A percentile compares a stretch with the other conserved stretches of the same genome.
Evolutionary conservation across 2,113 vertebrate genomes (phyloP).

Genomic region (Leucosticte australis): DNA sequence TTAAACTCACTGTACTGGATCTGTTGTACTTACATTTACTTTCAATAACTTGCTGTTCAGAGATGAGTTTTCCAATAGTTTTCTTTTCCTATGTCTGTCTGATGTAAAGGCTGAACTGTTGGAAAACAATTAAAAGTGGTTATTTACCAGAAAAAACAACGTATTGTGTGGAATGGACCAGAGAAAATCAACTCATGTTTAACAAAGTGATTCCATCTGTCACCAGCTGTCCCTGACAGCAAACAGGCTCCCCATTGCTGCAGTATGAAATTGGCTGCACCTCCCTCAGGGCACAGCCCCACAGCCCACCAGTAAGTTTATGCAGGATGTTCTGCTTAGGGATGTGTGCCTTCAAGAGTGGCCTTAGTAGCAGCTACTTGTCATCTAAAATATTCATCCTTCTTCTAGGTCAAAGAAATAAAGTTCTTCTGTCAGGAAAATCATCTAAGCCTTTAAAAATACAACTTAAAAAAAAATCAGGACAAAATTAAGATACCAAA

Average conservation of each 20-base stretch:
- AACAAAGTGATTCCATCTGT: background rate
- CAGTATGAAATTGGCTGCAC: background rate
- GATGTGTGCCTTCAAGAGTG: background rate
- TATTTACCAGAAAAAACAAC: background rate
- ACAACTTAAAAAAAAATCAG: background rate
- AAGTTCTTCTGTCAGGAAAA: background rate
- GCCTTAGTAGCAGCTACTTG: background rate
- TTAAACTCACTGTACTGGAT: background rate
- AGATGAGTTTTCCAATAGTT: conserved; percentile 85
- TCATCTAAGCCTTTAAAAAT: background rate
- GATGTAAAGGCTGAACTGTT: conserved; percentile 84
- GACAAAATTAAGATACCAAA: background rate
- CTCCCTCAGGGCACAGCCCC: background rate
- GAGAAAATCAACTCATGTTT: background rate
- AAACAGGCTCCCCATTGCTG: background rate
- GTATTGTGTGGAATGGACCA: background rate
- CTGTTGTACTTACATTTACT: conserved; percentile 83
- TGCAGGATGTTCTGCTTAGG: background rate
- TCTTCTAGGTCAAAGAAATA: background rate
- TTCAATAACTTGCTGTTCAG: conserved; percentile 88
- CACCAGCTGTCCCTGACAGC: background rate
- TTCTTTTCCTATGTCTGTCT: conserved; percentile 93
- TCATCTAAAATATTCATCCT: background rate
- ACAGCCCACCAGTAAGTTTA: background rate
- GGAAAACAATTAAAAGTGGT: conserved; percentile 7